Evolutionary conservation across 2,113 vertebrate genomes (phyloP), one percentile per base, ranked within the genome.

Genomic region (Pardalotus punctatus): DNA sequence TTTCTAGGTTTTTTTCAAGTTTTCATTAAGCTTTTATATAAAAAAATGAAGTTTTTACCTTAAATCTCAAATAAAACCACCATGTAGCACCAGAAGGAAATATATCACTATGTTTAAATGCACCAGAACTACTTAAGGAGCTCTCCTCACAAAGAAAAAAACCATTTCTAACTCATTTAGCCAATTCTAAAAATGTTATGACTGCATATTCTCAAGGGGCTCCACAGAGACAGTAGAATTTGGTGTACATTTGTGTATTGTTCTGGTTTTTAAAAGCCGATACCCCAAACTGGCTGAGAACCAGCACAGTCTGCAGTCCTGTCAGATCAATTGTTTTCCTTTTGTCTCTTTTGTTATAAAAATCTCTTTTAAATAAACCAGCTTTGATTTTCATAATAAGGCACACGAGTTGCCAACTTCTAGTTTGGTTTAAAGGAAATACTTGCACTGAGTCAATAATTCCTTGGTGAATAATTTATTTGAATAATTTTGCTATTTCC

Each of bases 381-480:
- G 2, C 60, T 88, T 66, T 21, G 6, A 14, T 47, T 58, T n/a
- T 77, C 17, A 2, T 43, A 70, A 83, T 10, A 50, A 61, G 43
- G 71, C 69, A 45, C 11, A 53, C 0, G 12, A 36, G 18, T 64
- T 92, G 85, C 90, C 86, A 95, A 53, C 58, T 85, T 89, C 40
- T 58, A 45, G 64, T 73, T 91, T 83, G 76, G 19, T 90, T 92
- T 86, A 77, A 92, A 92, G 64, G 69, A 92, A 93, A 74, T 86
- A 43, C 40, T 82, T 73, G 51, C 77, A 76, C 81, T 62, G 58
- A 91, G 87, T 35, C 56, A 88, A 58, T 93, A 95, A 96, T 89
- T 92, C 67, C 71, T 88, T 66, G 78, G 64, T 91, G 79, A 95
- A 93, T 95, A 90, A 96, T 88, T 94, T 88, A 89, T 88, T 74